Evolutionary conservation across 2,888 invertebrate species (phyloP).

Genomic region (Eupeodes luniger): DNA sequence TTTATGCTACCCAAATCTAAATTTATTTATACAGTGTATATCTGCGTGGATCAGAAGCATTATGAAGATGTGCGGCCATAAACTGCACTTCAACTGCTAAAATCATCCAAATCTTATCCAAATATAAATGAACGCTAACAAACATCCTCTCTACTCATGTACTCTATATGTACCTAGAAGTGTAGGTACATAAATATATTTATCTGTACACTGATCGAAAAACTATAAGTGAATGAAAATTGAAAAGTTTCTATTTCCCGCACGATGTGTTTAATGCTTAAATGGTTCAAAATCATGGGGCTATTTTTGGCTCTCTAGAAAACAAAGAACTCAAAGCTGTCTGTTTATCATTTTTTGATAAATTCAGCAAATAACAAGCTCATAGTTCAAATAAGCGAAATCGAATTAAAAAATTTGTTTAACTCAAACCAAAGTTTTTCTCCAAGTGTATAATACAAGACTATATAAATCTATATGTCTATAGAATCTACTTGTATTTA

Average conservation of each 20-base stretch:
- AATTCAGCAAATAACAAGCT: no score
- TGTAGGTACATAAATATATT: no score
- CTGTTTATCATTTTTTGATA: no score
- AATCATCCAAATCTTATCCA: slow-evolving; percentile 71
- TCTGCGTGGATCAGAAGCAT: slow-evolving; percentile 41
- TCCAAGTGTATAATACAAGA: neutral
- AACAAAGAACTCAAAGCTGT: no score
- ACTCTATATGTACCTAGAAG: neutral
- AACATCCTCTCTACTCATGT: slow-evolving; percentile 6
- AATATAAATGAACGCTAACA: slow-evolving; percentile 66
- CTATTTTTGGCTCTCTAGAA: no score
- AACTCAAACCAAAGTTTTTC: neutral
- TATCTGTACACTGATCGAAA: neutral
- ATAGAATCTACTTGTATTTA: neutral
- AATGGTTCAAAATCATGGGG: no score
- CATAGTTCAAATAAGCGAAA: no score
- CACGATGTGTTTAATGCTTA: no score
- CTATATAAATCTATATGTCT: neutral
- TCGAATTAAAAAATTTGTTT: no score
- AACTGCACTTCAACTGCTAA: slow-evolving; percentile 43
- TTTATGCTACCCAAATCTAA: slow-evolving; percentile 63
- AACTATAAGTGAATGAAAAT: neutral
- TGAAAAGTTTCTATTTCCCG: neutral
- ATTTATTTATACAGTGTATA: slow-evolving; percentile 56
- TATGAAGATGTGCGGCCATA: slow-evolving; percentile 53